Evolutionary conservation across 2,888 invertebrate species (phyloP).

Genomic region (Diarsia mendica): DNA sequence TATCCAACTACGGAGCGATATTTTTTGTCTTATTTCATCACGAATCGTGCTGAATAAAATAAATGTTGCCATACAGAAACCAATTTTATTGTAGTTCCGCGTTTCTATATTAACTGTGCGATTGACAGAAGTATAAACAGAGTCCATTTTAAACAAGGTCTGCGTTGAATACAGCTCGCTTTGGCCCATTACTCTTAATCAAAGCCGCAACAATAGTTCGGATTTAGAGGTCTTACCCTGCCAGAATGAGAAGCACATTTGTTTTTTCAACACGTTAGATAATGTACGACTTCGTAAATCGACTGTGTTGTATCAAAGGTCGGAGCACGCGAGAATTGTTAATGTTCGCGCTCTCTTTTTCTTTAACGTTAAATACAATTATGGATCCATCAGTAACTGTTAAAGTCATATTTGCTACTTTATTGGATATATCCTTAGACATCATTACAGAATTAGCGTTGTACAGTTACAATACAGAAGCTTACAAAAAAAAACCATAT

Average conservation of each 20-base stretch:
- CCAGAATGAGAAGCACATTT: constrained; percentile 71
- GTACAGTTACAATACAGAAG: neutral
- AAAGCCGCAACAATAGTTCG: constrained; percentile 76
- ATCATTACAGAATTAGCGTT: neutral
- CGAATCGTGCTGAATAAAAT: constrained; percentile 32
- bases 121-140: constrained; percentile 60
- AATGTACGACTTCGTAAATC: constrained; percentile 43
- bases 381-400: constrained; percentile 22
- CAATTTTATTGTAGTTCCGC: constrained; percentile 43
- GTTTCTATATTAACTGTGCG: constrained; percentile 51
- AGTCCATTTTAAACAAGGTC: constrained; percentile 58
- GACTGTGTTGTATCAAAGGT: constrained; percentile 40
- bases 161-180: constrained; percentile 56
- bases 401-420: constrained; percentile 31
- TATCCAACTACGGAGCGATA: constrained; percentile 16
- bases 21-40: constrained; percentile 34
- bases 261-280: constrained; percentile 61
- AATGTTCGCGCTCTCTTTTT: constrained; percentile 42
- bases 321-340: constrained; percentile 40
- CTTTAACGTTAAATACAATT: constrained; percentile 31
- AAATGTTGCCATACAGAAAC: constrained; percentile 42
- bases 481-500: constrained; percentile 4
- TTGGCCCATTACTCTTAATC: constrained; percentile 77
- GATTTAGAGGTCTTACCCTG: constrained; percentile 67
- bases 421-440: constrained; percentile 26